These are phyloP conservation scores for Bovichtus diacanthus DNA, from an alignment of 2,797 vertebrate genomes.

Conservation along the genomic window DNA sequence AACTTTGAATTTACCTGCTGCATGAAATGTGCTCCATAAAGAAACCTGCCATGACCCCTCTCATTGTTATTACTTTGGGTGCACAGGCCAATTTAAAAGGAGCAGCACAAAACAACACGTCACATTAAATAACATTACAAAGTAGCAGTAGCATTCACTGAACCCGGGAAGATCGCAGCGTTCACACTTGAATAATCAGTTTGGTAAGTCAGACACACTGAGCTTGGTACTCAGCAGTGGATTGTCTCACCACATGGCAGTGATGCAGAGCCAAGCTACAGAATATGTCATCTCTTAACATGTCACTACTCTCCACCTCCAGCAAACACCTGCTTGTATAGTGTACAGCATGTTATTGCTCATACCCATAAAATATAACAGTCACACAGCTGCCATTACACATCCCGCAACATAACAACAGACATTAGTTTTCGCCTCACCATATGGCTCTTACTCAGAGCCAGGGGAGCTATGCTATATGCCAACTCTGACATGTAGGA, in stretches of 20 bases:
- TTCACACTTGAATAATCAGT: constrained; percentile 4
- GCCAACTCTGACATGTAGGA: constrained; percentile 54
- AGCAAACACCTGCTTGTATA: not conserved
- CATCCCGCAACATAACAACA: constrained; percentile 34
- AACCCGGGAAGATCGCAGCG: not conserved
- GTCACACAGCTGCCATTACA: constrained; percentile 30
- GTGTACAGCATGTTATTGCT: not conserved
- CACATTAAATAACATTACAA: not conserved
- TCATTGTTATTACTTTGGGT: not conserved
- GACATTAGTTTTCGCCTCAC: constrained; percentile 43
- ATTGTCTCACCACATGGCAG: constrained; percentile 17
- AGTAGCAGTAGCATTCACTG: not conserved
- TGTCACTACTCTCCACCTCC: constrained; percentile 20
- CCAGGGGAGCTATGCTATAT: constrained; percentile 29
- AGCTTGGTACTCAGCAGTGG: not conserved
- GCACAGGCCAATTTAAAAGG: not conserved
- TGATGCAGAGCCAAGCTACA: constrained; percentile 9
- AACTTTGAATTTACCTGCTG: constrained; percentile 15
- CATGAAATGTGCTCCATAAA: constrained; percentile 14
- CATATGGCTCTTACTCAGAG: constrained; percentile 58
- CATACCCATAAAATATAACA: constrained; percentile 20
- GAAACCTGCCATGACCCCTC: not conserved
- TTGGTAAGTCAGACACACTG: constrained; percentile 1
- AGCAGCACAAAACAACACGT: not conserved
- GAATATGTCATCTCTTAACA: constrained; percentile 25